phyloP scores from a whole-genome alignment of 2,113 vertebrate genomes.

The Procavia capensis region DNA sequence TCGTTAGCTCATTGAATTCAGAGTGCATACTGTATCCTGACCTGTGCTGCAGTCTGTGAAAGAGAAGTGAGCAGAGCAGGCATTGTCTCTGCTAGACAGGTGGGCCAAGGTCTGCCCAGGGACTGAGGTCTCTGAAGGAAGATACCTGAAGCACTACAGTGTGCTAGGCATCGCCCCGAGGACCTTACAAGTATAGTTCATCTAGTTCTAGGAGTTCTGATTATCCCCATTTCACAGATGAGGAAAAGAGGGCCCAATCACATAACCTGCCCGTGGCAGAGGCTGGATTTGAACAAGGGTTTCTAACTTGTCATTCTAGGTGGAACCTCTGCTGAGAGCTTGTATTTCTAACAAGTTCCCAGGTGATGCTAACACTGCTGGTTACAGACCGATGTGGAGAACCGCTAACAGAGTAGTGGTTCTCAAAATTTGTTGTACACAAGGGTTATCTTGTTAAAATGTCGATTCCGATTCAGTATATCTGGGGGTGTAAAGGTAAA shows the following conservation, averaged over 20 bases:
- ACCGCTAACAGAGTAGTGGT: too few relatives aligned
- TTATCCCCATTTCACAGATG: not conserved
- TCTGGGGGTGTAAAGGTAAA: too few relatives aligned
- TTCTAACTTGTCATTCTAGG: too few relatives aligned
- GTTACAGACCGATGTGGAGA: too few relatives aligned
- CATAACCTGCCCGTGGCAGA: not conserved
- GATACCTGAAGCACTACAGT: not conserved
- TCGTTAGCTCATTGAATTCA: not conserved
- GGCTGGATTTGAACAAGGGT: not conserved
- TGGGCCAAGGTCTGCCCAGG: not conserved
- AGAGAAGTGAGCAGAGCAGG: not conserved
- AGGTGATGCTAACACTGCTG: too few relatives aligned
- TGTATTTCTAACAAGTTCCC: too few relatives aligned
- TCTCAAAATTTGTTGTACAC: too few relatives aligned
- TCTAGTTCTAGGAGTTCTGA: not conserved
- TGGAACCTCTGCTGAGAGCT: too few relatives aligned
- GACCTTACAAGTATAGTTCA: not conserved
- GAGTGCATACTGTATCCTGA: not conserved
- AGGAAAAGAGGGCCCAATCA: not conserved
- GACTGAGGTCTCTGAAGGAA: accelerated
- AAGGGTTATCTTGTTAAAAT: too few relatives aligned
- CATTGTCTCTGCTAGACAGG: not conserved
- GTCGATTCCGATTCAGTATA: too few relatives aligned
- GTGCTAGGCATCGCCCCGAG: accelerated
- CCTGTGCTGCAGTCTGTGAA: accelerated